phyloP scores from a whole-genome alignment of 2,113 vertebrate genomes.

The Oreocharis arfaki region DNA sequence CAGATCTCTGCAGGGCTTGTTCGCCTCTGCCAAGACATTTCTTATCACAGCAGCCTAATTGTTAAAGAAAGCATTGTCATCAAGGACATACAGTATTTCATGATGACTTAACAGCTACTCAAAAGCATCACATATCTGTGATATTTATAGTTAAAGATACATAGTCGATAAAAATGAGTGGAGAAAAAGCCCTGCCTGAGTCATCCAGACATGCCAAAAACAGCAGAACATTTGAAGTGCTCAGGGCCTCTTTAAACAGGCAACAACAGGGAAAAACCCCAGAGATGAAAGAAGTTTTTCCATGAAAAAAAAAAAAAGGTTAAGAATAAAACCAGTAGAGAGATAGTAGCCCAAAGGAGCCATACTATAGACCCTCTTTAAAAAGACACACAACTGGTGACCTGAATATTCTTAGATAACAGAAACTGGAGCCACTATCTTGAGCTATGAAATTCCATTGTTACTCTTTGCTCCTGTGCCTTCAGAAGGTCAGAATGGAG shows the following conservation, averaged over 20 bases:
- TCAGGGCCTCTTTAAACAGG: neutral
- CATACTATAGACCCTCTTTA: neutral
- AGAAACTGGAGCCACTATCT: neutral
- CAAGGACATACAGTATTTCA: neutral
- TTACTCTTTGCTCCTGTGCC: neutral
- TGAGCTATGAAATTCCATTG: neutral
- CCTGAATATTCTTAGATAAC: neutral
- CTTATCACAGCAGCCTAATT: neutral
- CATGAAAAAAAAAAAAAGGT: neutral
- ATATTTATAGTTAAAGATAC: neutral
- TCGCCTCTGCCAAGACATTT: neutral
- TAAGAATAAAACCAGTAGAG: neutral
- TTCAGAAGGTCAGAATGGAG: neutral
- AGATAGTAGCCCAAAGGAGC: neutral
- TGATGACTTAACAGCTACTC: neutral
- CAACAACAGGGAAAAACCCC: neutral
- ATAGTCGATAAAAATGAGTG: neutral
- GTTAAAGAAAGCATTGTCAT: neutral
- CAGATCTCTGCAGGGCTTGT: neutral
- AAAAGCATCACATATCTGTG: neutral
- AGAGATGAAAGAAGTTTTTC: neutral
- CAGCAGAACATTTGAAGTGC: neutral
- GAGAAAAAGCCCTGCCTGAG: neutral
- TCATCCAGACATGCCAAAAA: neutral
- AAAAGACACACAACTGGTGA: neutral